Evolutionary conservation across 1,140 invertebrate genomes (phyloP).

Genomic region (Vanessa atalanta): DNA sequence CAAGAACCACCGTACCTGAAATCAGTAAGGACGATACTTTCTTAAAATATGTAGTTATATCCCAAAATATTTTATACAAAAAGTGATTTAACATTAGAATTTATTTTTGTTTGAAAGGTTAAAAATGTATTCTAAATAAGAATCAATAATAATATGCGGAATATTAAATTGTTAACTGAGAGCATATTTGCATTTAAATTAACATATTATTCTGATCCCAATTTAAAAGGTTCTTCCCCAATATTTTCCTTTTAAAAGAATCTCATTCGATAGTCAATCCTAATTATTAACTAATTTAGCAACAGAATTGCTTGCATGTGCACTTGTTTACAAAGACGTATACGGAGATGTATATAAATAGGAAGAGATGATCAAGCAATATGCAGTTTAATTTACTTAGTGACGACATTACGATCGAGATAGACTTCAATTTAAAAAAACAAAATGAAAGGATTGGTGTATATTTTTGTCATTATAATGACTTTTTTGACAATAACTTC

Average conservation of each 20-base stretch:
- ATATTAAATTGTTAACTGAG: too few species aligned
- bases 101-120: too few species aligned
- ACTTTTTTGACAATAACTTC: not conserved
- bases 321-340: not conserved
- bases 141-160: too few species aligned
- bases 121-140: too few species aligned
- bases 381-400: not conserved
- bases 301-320: not conserved
- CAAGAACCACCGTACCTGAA: too few species aligned
- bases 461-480: not conserved
- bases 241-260: not conserved
- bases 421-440: not conserved
- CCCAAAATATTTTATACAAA: too few species aligned
- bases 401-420: not conserved
- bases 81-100: too few species aligned
- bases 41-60: too few species aligned
- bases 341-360: not conserved
- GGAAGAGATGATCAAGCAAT: not conserved
- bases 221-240: not conserved
- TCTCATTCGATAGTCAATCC: not conserved
- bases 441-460: not conserved
- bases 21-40: too few species aligned
- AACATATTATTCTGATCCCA: not conserved
- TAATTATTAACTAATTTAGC: too few species aligned
- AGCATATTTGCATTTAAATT: not conserved